Conservation (phyloP, 2,113 vertebrate genomes). For the Notiomystis cincta region DNA sequence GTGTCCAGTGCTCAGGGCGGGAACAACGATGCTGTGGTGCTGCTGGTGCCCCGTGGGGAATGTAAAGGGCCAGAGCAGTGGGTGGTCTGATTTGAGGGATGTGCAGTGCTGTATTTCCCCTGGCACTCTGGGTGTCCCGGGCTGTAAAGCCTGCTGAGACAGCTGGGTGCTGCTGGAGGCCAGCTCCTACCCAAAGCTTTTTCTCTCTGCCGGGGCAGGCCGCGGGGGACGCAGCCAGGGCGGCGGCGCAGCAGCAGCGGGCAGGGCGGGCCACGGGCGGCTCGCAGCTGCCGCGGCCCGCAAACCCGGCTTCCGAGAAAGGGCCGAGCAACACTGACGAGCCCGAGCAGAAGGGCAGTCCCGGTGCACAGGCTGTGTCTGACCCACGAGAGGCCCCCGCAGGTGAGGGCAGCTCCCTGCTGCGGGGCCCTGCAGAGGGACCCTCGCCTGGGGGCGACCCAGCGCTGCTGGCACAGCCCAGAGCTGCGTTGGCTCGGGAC, state of each 20-base stretch:
- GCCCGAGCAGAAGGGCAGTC: neutral
- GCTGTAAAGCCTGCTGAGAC: neutral
- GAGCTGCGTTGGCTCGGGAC: neutral
- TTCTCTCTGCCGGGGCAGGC: neutral
- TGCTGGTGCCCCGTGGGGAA: neutral
- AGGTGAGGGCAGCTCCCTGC: neutral
- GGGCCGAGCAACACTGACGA: neutral
- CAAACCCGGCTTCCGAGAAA: neutral
- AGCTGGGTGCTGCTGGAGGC: neutral
- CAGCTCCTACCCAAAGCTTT: accelerated
- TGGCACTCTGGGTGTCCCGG: neutral
- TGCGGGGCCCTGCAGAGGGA: neutral
- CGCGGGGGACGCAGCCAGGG: accelerated
- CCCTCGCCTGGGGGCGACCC: accelerated
- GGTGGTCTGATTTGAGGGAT: neutral
- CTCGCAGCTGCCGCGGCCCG: neutral
- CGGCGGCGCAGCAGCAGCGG: too few species aligned
- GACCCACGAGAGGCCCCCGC: accelerated
- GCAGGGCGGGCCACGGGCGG: neutral
- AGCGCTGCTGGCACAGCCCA: neutral
- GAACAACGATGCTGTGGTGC: accelerated
- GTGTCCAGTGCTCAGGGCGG: neutral
- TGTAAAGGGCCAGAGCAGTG: neutral
- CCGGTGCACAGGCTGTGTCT: neutral
- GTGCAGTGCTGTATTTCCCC: neutral